These are phyloP conservation scores for Cantharis rufa DNA, from an alignment of 2,888 invertebrate species.

Conservation along the genomic window DNA sequence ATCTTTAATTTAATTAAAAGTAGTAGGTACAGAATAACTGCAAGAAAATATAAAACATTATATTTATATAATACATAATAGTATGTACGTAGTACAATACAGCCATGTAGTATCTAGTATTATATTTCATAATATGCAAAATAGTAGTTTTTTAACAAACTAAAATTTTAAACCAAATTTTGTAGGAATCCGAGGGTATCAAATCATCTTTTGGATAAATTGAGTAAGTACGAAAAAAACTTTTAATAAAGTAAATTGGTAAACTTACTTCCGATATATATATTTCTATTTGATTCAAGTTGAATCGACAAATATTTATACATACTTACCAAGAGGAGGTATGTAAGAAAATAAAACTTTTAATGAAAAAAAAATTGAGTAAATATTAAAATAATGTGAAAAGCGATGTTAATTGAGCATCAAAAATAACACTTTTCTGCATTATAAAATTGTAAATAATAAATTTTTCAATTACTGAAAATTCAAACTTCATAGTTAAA, in stretches of 20 bases:
- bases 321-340: background rate
- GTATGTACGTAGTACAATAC: too few species aligned
- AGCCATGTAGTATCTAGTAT: too few species aligned
- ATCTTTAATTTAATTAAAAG: background rate
- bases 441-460: background rate
- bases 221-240: background rate
- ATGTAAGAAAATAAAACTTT: background rate
- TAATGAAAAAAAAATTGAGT: background rate
- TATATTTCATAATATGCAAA: too few species aligned
- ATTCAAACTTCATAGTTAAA: too few species aligned
- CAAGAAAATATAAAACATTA: background rate
- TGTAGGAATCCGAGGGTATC: too few species aligned
- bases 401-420: background rate
- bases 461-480: background rate
- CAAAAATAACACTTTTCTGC: background rate
- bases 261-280: background rate
- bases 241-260: background rate
- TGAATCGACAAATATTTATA: background rate
- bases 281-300: background rate
- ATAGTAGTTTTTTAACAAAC: too few species aligned
- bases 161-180: too few species aligned
- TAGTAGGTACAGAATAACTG: background rate
- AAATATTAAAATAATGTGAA: background rate
- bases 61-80: too few species aligned
- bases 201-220: background rate